Evolutionary conservation across 2,888 invertebrate genomes (phyloP).

Genomic region (Calliphora vomitoria): DNA sequence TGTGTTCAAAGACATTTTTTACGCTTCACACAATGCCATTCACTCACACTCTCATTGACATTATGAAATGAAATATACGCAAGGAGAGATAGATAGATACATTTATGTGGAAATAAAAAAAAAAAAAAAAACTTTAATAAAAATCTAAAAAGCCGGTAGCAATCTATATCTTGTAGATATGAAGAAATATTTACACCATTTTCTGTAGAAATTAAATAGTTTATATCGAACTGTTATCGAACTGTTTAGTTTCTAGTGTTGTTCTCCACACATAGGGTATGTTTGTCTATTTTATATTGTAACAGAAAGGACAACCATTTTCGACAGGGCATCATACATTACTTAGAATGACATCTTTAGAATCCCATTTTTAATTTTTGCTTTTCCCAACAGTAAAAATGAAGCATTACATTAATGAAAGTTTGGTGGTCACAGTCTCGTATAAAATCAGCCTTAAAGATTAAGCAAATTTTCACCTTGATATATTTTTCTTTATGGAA

Average conservation of each 20-base stretch:
- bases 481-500: conserved; percentile 18
- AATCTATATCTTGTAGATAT: conserved; percentile 18
- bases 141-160: conserved; percentile 57
- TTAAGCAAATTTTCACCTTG: background rate
- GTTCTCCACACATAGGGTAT: no score
- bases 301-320: no score
- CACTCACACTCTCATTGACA: conserved; percentile 62
- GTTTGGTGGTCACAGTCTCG: no score
- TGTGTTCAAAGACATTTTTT: conserved; percentile 50
- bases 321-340: no score
- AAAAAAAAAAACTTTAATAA: background rate
- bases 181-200: conserved; percentile 33
- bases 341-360: no score
- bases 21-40: conserved; percentile 71
- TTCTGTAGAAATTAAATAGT: background rate
- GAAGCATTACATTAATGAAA: no score
- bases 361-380: no score
- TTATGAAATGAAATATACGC: conserved; percentile 51
- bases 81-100: conserved; percentile 19
- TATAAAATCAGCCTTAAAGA: no score
- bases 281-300: no score
- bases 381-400: no score
- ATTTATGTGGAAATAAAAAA: conserved; percentile 16
- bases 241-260: no score
- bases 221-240: no score